A percentile compares a stretch with the other conserved stretches of the same genome.
phyloP scores from a whole-genome alignment of 2,888 invertebrate genomes.

The Ophion ventricosus region DNA sequence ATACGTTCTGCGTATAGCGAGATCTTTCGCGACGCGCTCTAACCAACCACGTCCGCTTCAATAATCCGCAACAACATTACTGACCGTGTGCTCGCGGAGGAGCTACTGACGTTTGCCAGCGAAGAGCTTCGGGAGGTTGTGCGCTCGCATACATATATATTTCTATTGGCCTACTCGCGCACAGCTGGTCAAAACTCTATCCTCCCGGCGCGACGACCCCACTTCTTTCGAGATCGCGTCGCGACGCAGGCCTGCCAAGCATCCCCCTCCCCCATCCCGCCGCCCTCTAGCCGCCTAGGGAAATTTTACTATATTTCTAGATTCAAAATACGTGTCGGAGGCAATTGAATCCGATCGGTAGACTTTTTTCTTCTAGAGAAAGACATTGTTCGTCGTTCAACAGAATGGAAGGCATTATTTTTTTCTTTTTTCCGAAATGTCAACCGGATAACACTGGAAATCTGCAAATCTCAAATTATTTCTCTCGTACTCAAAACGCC shows the following conservation, averaged over 20 bases:
- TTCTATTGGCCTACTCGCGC: slow-evolving; percentile 10
- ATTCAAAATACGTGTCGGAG: background rate
- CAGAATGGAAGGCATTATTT: too few species aligned
- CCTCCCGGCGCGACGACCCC: slow-evolving; percentile 26
- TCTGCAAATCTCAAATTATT: too few species aligned
- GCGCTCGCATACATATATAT: slow-evolving; percentile 7
- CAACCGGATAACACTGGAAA: too few species aligned
- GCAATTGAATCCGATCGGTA: background rate
- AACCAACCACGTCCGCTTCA: slow-evolving; percentile 52
- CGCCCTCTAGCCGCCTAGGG: background rate
- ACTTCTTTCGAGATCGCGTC: background rate
- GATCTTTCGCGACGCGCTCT: slow-evolving; percentile 41
- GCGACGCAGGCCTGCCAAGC: background rate
- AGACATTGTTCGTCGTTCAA: too few species aligned
- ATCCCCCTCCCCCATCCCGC: too few species aligned
- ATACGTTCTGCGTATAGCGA: slow-evolving; percentile 10
- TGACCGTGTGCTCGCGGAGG: slow-evolving; percentile 59
- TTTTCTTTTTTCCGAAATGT: too few species aligned
- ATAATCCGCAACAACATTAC: slow-evolving; percentile 50
- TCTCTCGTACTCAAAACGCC: too few species aligned
- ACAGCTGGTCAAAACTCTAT: slow-evolving; percentile 45
- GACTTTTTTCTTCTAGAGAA: too few species aligned
- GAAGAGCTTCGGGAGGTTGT: slow-evolving; percentile 17
- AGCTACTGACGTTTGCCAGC: slow-evolving; percentile 59
- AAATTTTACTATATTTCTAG: background rate